Evolutionary conservation across 2,113 vertebrate species (phyloP).

Genomic region (Nanorana parkeri): DNA sequence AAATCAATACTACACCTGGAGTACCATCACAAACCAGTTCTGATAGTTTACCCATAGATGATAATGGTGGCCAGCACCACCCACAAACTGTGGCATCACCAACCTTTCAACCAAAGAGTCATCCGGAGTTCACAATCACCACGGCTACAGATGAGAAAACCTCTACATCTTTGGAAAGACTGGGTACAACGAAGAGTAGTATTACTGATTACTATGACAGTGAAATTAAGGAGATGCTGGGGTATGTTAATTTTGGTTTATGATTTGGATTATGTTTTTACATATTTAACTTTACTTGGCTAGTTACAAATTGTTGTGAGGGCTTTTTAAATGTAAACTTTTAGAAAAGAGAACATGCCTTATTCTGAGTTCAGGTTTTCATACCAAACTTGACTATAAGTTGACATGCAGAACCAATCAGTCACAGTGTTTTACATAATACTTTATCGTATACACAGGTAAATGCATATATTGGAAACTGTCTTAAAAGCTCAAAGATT

Average conservation of each 20-base stretch:
- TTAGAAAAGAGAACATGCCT: too few species aligned
- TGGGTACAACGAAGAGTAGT: background rate
- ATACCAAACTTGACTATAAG: too few species aligned
- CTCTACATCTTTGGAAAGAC: background rate
- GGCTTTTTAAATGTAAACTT: too few species aligned
- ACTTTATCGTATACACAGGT: too few species aligned
- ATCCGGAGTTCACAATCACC: background rate
- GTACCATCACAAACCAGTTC: background rate
- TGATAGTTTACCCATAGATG: background rate
- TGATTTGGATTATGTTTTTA: background rate
- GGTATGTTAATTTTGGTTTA: conserved; percentile 17
- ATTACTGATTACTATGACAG: background rate
- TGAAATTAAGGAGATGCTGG: conserved; percentile 46
- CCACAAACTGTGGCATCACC: background rate
- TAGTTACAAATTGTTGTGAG: too few species aligned
- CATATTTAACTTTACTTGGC: background rate
- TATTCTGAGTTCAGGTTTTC: too few species aligned
- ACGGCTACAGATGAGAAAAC: background rate
- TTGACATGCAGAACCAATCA: too few species aligned
- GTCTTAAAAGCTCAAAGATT: too few species aligned
- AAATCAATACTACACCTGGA: background rate
- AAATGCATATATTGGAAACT: too few species aligned
- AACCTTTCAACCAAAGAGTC: background rate
- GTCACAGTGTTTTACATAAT: too few species aligned
- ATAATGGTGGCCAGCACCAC: background rate